Conservation (phyloP, 2,888 invertebrate genomes). For the Colostygia pectinataria region DNA sequence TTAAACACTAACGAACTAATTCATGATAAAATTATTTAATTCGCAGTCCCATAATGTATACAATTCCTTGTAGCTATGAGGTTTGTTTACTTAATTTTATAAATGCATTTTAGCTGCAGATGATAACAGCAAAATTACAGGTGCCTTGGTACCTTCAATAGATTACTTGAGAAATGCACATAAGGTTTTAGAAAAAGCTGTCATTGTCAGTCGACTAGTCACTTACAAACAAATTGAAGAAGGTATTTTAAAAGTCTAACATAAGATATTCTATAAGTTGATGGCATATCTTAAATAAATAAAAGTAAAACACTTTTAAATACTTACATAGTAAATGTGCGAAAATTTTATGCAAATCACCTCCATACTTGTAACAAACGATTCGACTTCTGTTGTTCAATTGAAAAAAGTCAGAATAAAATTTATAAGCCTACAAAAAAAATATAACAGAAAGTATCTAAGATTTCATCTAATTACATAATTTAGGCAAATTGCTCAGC, state of each 20-base stretch:
- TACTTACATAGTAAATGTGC: slow-evolving; percentile 16
- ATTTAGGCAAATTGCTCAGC: slow-evolving; percentile 13
- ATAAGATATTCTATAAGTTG: slow-evolving; percentile 10
- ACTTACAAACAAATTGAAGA: slow-evolving; percentile 26
- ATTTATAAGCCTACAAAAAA: neutral
- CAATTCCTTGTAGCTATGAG: slow-evolving; percentile 71
- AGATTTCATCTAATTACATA: neutral
- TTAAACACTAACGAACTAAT: slow-evolving; percentile 48
- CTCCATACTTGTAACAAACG: slow-evolving; percentile 4
- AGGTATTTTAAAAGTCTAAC: slow-evolving; percentile 12
- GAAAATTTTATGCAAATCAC: slow-evolving; percentile 13
- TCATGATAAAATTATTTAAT: slow-evolving; percentile 57
- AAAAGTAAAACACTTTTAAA: slow-evolving; percentile 13
- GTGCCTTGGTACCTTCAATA: slow-evolving; percentile 2
- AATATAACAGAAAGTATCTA: neutral
- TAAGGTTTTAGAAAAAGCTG: slow-evolving; percentile 35
- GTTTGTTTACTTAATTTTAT: slow-evolving; percentile 54
- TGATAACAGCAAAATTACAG: slow-evolving; percentile 18
- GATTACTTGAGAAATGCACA: slow-evolving; percentile 16
- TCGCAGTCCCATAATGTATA: slow-evolving; percentile 71
- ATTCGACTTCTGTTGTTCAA: slow-evolving; percentile 25
- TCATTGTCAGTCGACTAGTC: slow-evolving; percentile 36
- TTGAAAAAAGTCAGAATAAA: neutral
- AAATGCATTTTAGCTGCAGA: slow-evolving; percentile 48
- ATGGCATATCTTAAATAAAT: slow-evolving; percentile 31